Percentiles rank a stretch among this genome's conserved stretches.
These are phyloP conservation scores for Blastobasis adustella DNA, from an alignment of 2,888 invertebrate genomes.

Conservation along the genomic window DNA sequence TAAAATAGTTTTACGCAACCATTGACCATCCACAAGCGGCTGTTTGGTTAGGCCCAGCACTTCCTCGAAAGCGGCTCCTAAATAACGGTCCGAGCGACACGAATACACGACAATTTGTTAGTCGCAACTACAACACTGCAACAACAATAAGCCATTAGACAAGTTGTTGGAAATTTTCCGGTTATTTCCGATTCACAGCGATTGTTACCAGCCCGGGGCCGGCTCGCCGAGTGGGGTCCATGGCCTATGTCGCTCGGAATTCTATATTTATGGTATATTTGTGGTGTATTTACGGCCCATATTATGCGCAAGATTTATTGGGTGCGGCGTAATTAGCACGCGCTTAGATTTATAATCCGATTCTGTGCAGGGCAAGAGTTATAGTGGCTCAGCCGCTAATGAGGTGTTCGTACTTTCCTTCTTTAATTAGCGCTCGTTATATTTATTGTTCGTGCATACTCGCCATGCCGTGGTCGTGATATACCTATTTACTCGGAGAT, in stretches of 20 bases:
- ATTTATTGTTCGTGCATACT: too few relatives aligned
- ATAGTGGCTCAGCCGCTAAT: constrained; percentile 28
- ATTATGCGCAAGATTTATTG: constrained; percentile 62
- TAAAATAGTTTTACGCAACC: too few relatives aligned
- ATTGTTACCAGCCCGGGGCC: constrained; percentile 56
- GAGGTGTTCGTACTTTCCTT: constrained; percentile 31
- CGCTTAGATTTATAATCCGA: constrained; percentile 45
- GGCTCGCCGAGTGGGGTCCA: constrained; percentile 66
- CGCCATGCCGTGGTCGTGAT: too few relatives aligned
- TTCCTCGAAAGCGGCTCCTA: constrained; percentile 28
- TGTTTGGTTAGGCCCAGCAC: neutral
- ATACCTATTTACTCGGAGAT: too few relatives aligned
- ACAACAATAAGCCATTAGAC: constrained; percentile 72
- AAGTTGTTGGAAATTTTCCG: constrained; percentile 69
- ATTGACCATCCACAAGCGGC: too few relatives aligned
- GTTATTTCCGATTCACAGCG: constrained; percentile 70
- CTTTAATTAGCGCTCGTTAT: neutral
- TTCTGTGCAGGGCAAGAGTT: constrained; percentile 18
- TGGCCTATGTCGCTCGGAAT: constrained; percentile 55
- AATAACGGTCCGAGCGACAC: constrained; percentile 46
- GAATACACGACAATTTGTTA: constrained; percentile 46
- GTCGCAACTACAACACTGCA: constrained; percentile 40
- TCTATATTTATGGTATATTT: constrained; percentile 55
- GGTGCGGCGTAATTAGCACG: constrained; percentile 60
- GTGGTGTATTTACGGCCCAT: constrained; percentile 60